phyloP scores from a whole-genome alignment of 2,113 vertebrate species.

The Chitala chitala region DNA sequence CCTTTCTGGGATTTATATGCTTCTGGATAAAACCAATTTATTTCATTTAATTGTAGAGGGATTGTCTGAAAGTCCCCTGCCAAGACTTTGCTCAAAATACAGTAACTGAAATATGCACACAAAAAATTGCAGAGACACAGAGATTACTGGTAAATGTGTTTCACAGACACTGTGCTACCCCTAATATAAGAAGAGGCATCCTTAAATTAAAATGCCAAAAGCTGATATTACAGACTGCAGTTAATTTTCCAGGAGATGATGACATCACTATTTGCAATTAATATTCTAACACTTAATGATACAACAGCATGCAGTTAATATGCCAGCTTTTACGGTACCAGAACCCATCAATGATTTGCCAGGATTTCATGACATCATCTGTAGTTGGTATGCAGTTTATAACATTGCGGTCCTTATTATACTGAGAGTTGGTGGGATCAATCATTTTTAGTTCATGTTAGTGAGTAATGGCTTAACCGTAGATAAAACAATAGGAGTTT shows the following conservation, averaged over 20 bases:
- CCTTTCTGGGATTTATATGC: background rate
- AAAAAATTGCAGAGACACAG: background rate
- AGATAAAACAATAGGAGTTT: too few relatives aligned
- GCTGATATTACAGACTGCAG: background rate
- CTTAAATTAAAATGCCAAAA: background rate
- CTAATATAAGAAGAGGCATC: background rate
- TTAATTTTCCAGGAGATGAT: background rate
- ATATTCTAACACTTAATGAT: too few relatives aligned
- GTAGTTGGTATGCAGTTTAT: too few relatives aligned
- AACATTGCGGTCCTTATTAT: too few relatives aligned
- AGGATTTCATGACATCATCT: too few relatives aligned
- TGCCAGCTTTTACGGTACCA: background rate
- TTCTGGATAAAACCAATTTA: constrained; percentile 4
- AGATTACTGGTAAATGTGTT: background rate
- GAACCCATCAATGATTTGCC: too few relatives aligned
- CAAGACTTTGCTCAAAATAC: background rate
- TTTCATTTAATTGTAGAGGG: background rate
- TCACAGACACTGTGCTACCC: background rate
- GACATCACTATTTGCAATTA: background rate
- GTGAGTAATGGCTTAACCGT: too few relatives aligned
- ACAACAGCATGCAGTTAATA: background rate
- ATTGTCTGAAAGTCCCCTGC: background rate
- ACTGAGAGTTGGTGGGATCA: too few relatives aligned
- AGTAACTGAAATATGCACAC: background rate
- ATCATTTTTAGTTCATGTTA: too few relatives aligned